These are phyloP conservation scores for Anguilla anguilla DNA, from an alignment of 2,797 vertebrate species.

Conservation along the genomic window DNA sequence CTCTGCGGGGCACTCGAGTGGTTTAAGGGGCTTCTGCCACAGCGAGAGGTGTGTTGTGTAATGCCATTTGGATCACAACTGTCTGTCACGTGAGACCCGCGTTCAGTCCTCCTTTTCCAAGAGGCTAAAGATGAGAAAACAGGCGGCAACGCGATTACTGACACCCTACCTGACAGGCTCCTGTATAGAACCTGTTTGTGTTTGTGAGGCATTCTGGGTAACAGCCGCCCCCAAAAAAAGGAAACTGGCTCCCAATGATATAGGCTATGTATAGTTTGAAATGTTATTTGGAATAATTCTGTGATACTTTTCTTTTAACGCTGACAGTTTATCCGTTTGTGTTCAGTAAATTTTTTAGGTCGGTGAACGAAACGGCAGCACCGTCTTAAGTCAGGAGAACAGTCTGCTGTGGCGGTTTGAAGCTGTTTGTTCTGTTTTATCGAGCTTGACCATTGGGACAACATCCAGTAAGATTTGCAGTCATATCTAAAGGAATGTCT, in stretches of 20 bases:
- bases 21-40: slow-evolving; percentile 25
- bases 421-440: not conserved
- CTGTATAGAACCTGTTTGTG: not conserved
- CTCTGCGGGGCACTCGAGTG: slow-evolving; percentile 7
- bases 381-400: not conserved
- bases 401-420: not conserved
- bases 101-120: not conserved
- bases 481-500: not conserved
- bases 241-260: not conserved
- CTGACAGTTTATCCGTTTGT: not conserved
- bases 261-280: not conserved
- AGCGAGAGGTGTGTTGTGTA: slow-evolving; percentile 18
- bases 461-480: not conserved
- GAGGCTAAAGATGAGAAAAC: slow-evolving; percentile 2
- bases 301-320: not conserved
- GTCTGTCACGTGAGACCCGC: slow-evolving; percentile 10
- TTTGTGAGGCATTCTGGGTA: not conserved
- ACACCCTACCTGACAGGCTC: not conserved
- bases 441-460: not conserved
- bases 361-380: not conserved
- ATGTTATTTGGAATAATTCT: not conserved
- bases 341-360: not conserved
- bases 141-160: not conserved
- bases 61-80: slow-evolving; percentile 29
- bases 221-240: not conserved